Percentiles rank a stretch among this genome's conserved stretches.
These are phyloP conservation scores for Stegostoma tigrinum DNA, from an alignment of 2,113 vertebrate genomes.

Conservation along the genomic window DNA sequence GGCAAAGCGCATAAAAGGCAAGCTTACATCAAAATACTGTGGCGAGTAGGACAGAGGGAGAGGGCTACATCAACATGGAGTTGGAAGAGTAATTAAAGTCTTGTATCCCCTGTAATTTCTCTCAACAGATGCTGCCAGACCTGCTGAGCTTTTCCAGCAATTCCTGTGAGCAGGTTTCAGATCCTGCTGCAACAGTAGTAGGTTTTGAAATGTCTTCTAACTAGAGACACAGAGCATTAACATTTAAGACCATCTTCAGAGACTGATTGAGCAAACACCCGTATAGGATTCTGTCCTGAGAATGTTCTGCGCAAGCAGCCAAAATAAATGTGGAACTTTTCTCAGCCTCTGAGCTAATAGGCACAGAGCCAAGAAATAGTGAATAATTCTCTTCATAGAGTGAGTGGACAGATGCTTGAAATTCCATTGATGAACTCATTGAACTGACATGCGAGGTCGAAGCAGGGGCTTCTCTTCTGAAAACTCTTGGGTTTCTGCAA, in stretches of 20 bases:
- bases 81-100: no score
- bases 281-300: not conserved
- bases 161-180: not conserved
- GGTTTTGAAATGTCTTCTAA: not conserved
- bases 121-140: no score
- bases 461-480: not conserved
- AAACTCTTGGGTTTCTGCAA: not conserved
- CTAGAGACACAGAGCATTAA: not conserved
- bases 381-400: not conserved
- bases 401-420: not conserved
- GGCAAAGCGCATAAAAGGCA: no score
- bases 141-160: no score
- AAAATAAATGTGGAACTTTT: not conserved
- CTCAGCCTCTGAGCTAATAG: not conserved
- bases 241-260: not conserved
- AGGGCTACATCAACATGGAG: no score
- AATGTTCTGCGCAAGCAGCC: not conserved
- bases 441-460: not conserved
- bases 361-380: not conserved
- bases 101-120: no score
- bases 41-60: no score
- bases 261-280: not conserved
- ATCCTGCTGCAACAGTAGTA: not conserved
- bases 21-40: no score
- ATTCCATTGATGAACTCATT: not conserved